Evolutionary conservation across 1,140 invertebrate genomes (phyloP), one percentile per base, ranked within the genome.

Genomic region (Leptinotarsa texana): DNA sequence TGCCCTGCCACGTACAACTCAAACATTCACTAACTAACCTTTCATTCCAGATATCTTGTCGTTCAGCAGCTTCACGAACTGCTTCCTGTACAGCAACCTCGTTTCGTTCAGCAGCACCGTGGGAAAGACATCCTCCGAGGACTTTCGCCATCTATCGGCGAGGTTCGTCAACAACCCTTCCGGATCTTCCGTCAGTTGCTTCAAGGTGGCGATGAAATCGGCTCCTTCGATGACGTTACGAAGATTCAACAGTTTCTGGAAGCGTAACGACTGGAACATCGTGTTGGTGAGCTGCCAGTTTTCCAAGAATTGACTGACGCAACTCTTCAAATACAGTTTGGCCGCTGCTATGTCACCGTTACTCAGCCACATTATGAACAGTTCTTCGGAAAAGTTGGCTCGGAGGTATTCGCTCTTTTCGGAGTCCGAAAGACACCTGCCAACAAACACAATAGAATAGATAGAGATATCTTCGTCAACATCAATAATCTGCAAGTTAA

Each of bases 271-370:
- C n/a, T 73, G 61, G 11, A 84, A 86, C 1, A 88, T 78, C 0
- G 86, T 83, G 80, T 84, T 86, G 3, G 87, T 48, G 17, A 80
- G 80, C n/a, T 86, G 79, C 89, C 89, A 90, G 33, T 86, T 80
- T 3, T 84, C 80, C 57, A 88, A 79, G 69, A 85, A 85, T 15
- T 76, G 76, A n/a, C 83, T 83, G 2, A 88, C 49, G 42, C 80
- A 81, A 21, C 42, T 79, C 78, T 82, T 73, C 67, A 82, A 15
- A 80, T 84, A 82, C 49, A 81, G 71, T 22, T 74, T 75, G 17
- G 84, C 80, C n/a, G 74, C 73, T 22, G 78, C 77, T 22, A 73
- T 74, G 51, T 83, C 80, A 13, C 80, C 69, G 1, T 83, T 72
- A 8, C 79, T 51, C 15, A 87, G 73, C 65, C 78, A 78, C 49